These are phyloP conservation scores for Pteronotus mesoamericanus DNA, from an alignment of 2,797 vertebrate species.

Conservation along the genomic window DNA sequence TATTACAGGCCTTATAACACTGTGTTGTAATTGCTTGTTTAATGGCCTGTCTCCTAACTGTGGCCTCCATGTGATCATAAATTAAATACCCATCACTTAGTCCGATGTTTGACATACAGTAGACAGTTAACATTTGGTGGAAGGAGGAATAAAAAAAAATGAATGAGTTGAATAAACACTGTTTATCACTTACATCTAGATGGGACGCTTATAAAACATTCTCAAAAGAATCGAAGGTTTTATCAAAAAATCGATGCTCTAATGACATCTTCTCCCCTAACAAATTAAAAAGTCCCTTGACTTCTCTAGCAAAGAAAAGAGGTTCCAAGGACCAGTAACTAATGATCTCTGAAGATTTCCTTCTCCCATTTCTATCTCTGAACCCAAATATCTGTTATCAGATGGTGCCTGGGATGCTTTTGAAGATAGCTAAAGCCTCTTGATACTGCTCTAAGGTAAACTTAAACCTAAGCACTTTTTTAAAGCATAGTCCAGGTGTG, in stretches of 20 bases:
- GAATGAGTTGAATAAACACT: not conserved
- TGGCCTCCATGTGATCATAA: not conserved
- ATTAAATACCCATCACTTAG: not conserved
- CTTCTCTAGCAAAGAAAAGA: not conserved
- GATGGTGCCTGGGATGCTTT: not conserved
- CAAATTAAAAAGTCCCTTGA: not conserved
- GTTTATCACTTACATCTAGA: not conserved
- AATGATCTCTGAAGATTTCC: not conserved
- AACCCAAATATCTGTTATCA: not conserved
- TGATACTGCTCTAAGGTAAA: not conserved
- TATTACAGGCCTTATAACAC: not conserved
- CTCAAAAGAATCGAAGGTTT: constrained; percentile 15
- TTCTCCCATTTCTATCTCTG: not conserved
- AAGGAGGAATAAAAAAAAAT: constrained; percentile 3
- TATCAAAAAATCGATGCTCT: not conserved
- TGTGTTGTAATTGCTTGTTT: not conserved
- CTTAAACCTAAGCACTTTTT: not conserved
- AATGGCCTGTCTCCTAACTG: not conserved
- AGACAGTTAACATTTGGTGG: not conserved
- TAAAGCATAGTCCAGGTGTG: not conserved
- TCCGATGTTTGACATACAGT: not conserved
- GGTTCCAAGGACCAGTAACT: not conserved
- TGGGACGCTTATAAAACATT: not conserved
- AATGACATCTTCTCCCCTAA: not conserved
- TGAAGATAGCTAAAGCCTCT: not conserved